Evolutionary conservation across 2,113 vertebrate species (phyloP), one percentile per base, ranked within the genome.

Genomic region (Isurus oxyrinchus): DNA sequence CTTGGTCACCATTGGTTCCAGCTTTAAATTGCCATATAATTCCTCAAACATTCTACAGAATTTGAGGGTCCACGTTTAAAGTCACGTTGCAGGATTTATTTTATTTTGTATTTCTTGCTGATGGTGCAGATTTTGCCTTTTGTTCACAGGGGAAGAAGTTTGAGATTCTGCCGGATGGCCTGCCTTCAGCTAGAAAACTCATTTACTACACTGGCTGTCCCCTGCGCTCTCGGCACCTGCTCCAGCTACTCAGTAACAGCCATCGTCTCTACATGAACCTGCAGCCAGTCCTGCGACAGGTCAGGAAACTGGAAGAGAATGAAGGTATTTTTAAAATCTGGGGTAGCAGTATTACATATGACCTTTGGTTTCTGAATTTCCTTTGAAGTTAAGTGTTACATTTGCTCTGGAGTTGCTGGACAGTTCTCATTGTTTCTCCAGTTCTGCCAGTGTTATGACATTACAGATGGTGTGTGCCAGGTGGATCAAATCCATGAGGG

Each of bases 241-340:
- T 99, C 96, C 99, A 99, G 97, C 98, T 99, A 90, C 98, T 99
- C 95, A 99, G 99, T 98, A 99, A 98, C 98, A 99, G 99, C 98
- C 99, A 99, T 97, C 98, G 99, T 21, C 99, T 99, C 96, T 99
- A 99, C 98, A 99, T 99, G 99, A 99, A 99, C 97, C 98, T 99
- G 97, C 99, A 99, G 97, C 99, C 99, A 0, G 97, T 99, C 66
- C 98, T 99, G 97, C 99, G 99, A 96, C 99, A 99, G 96, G 99
- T 99, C 96, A 98, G 99, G 49, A 97, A 98, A 94, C 97, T 99
- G 96, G 99, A 99, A 97, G 99, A 99, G 96, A 99, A 98, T 0
- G 99, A 99, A 98, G 99, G 99, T 99, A 98, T 0, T 55, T 57
- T 40, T 95, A 27, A 95, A 95, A 72, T 55, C 94, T 27, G 23